Evolutionary conservation across 2,888 invertebrate species (phyloP), one percentile per base, ranked within the genome.

Genomic region (Gibbula magus): DNA sequence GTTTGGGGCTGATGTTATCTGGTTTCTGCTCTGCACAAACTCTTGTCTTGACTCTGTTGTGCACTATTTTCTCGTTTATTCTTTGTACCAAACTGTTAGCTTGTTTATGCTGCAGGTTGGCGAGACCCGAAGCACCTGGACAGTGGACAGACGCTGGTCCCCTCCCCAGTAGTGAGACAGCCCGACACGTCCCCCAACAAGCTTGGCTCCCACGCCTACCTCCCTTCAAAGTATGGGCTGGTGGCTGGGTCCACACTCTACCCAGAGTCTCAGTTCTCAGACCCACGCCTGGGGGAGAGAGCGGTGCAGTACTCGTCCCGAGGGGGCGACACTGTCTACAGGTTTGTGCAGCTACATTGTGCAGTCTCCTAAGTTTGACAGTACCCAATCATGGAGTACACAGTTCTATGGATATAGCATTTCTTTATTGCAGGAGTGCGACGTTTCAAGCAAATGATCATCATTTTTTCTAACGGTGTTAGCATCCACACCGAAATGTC

Each of bases 191-290:
- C 66, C 61, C 52, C 29, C 61, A 8, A 70, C n/a, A 51, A 75
- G 25, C 79, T 75, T 22, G 73, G 77, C 18, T 18, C 29, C 8
- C 78, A 79, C 32, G 45, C n/a, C 7, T 88, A 89, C 79, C 84
- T 86, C 70, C 88, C 88, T 0, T 85, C 87, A 1, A 88, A 88
- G 67, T 89, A 88, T 84, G 87, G 87, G 0, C 76, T 88, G 8
- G 77, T 86, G 8, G 67, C 83, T 0, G 85, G 85, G 45, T 61
- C 61, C 10, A 61, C 61, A 78, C 81, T 20, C 75, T 74, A 13
- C 53, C 61, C 61, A 18, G 61, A 61, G 61, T 61, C 61, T 29
- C 61, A 61, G 61, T 61, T 61, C 22, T 29, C 25, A 25, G 61
- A 61, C 25, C 20, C 22, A n/a, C 20, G 20, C 7, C 16, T 20